Percentiles rank a stretch among this genome's conserved stretches.
phyloP scores from a whole-genome alignment of 2,113 vertebrate genomes.

The Dromas ardeola region DNA sequence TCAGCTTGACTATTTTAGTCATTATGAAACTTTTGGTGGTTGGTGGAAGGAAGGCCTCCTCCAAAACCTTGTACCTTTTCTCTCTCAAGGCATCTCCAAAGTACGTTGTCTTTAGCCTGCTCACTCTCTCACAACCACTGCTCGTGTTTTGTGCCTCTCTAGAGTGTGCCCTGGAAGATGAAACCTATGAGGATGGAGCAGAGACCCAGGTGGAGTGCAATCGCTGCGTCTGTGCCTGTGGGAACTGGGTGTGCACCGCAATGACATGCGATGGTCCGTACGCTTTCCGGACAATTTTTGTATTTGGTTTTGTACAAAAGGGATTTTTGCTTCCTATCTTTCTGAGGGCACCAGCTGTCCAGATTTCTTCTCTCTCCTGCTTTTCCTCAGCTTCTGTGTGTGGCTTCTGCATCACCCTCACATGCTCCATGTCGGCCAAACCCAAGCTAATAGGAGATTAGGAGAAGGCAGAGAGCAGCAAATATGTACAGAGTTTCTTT shows the following conservation, averaged over 20 bases:
- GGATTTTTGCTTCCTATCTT: not conserved
- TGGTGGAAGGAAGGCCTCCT: not conserved
- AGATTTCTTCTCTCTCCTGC: not conserved
- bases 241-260: constrained; percentile 99
- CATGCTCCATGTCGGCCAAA: not conserved
- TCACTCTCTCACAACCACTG: not conserved
- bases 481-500: not conserved
- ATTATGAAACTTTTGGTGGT: not conserved
- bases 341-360: not conserved
- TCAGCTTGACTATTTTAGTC: not conserved
- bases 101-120: not conserved
- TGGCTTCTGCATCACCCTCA: not conserved
- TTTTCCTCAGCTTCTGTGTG: not conserved
- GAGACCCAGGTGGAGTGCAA: constrained; percentile 97
- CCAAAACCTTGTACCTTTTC: not conserved
- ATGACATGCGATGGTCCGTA: constrained; percentile 91
- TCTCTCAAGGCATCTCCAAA: not conserved
- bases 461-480: not conserved
- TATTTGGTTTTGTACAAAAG: not conserved
- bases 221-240: constrained; percentile 95
- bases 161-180: constrained; percentile 97
- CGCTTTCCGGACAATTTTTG: not conserved
- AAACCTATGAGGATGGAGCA: constrained; percentile 91
- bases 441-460: not conserved
- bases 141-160: not conserved